A percentile compares a stretch with the other conserved stretches of the same genome.
Conservation (phyloP, 2,113 vertebrate species). For the Rostratula benghalensis region DNA sequence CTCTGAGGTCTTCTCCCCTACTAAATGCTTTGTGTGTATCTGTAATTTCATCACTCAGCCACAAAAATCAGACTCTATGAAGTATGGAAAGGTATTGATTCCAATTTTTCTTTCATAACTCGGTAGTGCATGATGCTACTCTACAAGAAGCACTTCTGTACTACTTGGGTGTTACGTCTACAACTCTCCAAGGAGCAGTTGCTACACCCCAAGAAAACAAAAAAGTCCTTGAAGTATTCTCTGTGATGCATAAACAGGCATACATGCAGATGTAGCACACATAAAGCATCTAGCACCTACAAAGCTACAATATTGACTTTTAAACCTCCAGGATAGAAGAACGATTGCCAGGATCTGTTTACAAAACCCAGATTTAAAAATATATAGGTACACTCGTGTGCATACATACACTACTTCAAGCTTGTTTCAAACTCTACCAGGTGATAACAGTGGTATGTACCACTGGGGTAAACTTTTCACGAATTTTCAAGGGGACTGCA, state of each 20-base stretch:
- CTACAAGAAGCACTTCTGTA: background rate
- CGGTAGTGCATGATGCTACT: background rate
- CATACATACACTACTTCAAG: too few species aligned
- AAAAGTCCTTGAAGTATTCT: background rate
- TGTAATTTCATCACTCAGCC: background rate
- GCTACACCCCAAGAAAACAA: background rate
- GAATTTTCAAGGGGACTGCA: background rate
- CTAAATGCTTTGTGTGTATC: rapidly evolving
- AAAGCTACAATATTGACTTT: background rate
- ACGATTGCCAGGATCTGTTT: background rate
- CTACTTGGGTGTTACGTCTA: background rate
- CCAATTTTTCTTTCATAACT: background rate
- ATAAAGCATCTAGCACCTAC: background rate
- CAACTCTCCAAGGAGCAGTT: background rate
- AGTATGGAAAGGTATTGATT: rapidly evolving
- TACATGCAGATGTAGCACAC: rapidly evolving
- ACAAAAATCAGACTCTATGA: background rate
- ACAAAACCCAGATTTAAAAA: background rate
- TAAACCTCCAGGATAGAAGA: background rate
- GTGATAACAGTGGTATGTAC: background rate
- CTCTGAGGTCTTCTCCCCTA: background rate
- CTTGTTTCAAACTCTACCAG: background rate
- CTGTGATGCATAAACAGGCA: background rate
- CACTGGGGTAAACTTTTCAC: background rate
- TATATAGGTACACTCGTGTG: rapidly evolving